Conservation (phyloP, 2,113 vertebrate genomes). For the Erythrocebus patas region DNA sequence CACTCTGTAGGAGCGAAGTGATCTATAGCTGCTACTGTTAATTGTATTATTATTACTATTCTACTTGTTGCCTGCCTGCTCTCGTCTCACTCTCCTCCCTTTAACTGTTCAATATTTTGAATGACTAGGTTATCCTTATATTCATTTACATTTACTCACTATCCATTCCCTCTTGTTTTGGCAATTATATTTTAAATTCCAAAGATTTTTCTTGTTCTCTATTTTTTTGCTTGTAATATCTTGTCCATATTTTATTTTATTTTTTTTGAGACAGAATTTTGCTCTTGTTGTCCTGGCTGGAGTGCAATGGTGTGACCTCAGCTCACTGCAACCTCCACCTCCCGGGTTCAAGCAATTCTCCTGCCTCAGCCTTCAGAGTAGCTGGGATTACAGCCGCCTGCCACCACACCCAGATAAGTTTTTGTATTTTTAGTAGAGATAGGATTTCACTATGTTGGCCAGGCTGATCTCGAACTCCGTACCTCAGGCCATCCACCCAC, state of each 20-base stretch:
- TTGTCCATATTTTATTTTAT: not conserved
- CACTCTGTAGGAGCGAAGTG: not conserved
- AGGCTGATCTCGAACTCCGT: too few relatives aligned
- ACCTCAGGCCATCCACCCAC: too few relatives aligned
- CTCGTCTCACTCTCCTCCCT: not conserved
- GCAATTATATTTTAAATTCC: slow-evolving; percentile 24
- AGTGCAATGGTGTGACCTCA: too few relatives aligned
- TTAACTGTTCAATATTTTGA: not conserved
- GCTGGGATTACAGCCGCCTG: too few relatives aligned
- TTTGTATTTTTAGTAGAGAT: too few relatives aligned
- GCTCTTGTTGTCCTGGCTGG: too few relatives aligned
- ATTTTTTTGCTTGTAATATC: not conserved
- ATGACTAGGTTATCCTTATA: not conserved
- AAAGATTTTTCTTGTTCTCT: not conserved
- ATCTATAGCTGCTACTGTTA: not conserved
- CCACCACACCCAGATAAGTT: too few relatives aligned
- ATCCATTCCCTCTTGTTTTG: slow-evolving; percentile 7
- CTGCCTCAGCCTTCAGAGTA: too few relatives aligned
- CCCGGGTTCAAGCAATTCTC: too few relatives aligned
- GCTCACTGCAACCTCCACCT: too few relatives aligned
- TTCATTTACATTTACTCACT: not conserved
- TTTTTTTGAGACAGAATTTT: too few relatives aligned
- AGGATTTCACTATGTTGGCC: too few relatives aligned
- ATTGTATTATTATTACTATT: slow-evolving; percentile 10
- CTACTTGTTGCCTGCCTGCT: not conserved